Base-by-base conservation (phyloP, 2,797 vertebrate genomes). In the Coracias cyanogaster region DNA sequence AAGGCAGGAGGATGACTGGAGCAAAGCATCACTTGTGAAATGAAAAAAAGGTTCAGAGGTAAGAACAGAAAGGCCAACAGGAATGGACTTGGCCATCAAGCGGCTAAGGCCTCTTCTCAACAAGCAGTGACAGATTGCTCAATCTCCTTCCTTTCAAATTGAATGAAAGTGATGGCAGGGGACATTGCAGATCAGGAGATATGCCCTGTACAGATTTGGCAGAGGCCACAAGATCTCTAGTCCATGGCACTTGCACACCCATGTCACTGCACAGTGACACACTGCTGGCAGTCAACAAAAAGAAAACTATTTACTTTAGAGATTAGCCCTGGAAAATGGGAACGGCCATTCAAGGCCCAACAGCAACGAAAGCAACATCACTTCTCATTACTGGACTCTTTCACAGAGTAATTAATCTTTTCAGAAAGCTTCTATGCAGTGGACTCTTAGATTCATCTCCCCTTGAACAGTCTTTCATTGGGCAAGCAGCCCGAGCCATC, bases 281-380 rank as follows among this genome's bases (percentile, higher is more conserved):
- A 25, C 19, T 4, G 8, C 28, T 87, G 91, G 74, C 82, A 82
- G 64, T 21, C 93, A 87, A 46, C 67, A 45, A 66, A 82, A 92
- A 92, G 81, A 80, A 70, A 85, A 67, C 60, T 51, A 76, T 93
- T 96, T 94, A 64, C 84, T 94, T 91, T 25, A 33, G 52, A 82
- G 89, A 92, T 85, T 77, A 85, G 64, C 20, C 43, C 71, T 73
- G 64, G 60, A 60, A 89, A 94, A 94, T 11, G 45, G 82, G 39
- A 86, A 82, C 0, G 0, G 21, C 48, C 64, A 66, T 52, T 45
- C 79, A 60, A 60, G 71, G 94, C 71, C 45, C 67, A 60, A 45
- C 0, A 7, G 76, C 1, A 0, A 87, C 84, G 91, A 94, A 95
- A 89, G 71, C 79, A 87, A 87, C 83, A 74, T 16, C 10, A 37